Conservation (phyloP, 1,140 invertebrate species). For the Drosophila insularis region DNA sequence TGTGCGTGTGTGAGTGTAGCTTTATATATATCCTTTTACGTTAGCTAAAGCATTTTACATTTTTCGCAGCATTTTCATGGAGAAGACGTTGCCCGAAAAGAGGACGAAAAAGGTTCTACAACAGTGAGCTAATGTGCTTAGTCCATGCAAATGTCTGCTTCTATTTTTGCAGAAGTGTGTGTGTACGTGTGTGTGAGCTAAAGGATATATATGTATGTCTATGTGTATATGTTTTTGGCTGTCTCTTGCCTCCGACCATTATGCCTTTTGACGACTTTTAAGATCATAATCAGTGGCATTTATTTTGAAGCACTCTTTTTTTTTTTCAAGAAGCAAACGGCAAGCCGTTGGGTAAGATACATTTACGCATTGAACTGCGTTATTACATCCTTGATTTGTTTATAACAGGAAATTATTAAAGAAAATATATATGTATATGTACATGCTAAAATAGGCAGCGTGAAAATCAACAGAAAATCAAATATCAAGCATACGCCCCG, state of each 20-base stretch:
- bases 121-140: slow-evolving; percentile 57
- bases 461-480: slow-evolving; percentile 56
- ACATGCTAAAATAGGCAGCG: slow-evolving; percentile 2
- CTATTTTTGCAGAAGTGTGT: slow-evolving; percentile 6
- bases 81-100: slow-evolving; percentile 32
- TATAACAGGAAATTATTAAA: slow-evolving; percentile 79
- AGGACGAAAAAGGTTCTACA: slow-evolving; percentile 42
- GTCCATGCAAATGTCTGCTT: slow-evolving; percentile 38
- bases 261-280: slow-evolving; percentile 59
- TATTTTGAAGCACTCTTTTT: slow-evolving; percentile 51
- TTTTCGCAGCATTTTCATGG: slow-evolving; percentile 55
- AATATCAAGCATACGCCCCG: slow-evolving; percentile 67
- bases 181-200: not conserved
- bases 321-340: slow-evolving; percentile 7
- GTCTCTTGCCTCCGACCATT: slow-evolving; percentile 53
- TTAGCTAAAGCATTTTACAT: slow-evolving; percentile 60
- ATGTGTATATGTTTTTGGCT: slow-evolving; percentile 24
- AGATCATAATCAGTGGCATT: slow-evolving; percentile 75
- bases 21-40: slow-evolving; percentile 55
- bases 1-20: slow-evolving; percentile 56
- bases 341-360: slow-evolving; percentile 21
- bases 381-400: slow-evolving; percentile 81
- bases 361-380: slow-evolving; percentile 74
- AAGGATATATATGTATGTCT: slow-evolving; percentile 11
- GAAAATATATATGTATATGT: slow-evolving; percentile 44